These are phyloP conservation scores for Biston betularia DNA, from an alignment of 2,888 invertebrate genomes.

Conservation along the genomic window DNA sequence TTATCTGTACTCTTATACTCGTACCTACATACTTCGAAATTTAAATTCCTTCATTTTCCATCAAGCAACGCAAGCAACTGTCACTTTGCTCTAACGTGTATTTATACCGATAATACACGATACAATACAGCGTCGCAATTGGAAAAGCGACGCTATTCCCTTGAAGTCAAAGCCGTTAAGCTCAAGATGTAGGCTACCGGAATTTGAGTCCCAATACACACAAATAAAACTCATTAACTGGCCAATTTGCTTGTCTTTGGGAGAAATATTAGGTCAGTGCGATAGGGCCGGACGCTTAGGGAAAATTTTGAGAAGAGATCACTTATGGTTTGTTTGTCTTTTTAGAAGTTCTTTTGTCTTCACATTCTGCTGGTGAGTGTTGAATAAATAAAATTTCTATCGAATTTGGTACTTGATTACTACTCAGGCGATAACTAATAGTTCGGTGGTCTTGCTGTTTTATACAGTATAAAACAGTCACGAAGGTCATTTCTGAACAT, in stretches of 20 bases:
- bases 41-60: not conserved
- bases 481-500: no score
- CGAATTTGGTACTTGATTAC: no score
- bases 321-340: not conserved
- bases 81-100: constrained; percentile 13
- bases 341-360: not conserved
- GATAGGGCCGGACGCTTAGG: constrained; percentile 21
- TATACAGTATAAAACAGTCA: no score
- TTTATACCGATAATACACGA: constrained; percentile 27
- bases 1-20: no score
- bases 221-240: constrained; percentile 69
- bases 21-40: no score
- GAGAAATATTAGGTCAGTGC: constrained; percentile 34
- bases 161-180: constrained; percentile 38
- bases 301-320: not conserved
- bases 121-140: constrained; percentile 44
- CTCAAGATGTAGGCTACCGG: constrained; percentile 49
- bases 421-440: no score
- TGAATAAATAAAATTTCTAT: no score
- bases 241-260: constrained; percentile 64
- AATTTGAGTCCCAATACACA: constrained; percentile 61
- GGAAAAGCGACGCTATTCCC: constrained; percentile 45
- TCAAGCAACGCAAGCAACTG: constrained; percentile 1
- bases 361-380: no score
- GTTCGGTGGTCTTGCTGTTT: no score